Evolutionary conservation across 2,888 invertebrate species (phyloP).

Genomic region (Habroteleia sp.): DNA sequence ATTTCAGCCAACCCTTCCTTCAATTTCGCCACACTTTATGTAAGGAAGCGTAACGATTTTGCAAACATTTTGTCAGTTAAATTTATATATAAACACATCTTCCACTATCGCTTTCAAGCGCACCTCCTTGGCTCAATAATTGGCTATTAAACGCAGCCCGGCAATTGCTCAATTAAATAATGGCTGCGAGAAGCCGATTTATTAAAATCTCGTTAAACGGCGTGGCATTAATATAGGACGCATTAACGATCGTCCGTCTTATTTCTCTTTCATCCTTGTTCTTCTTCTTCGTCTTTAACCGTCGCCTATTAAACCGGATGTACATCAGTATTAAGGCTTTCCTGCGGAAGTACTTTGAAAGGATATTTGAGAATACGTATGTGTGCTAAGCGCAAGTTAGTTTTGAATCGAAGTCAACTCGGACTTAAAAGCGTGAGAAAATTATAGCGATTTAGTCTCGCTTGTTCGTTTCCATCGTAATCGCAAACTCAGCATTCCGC

Average conservation of each 20-base stretch:
- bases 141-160: conserved; percentile 1
- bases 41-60: not conserved
- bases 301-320: conserved; percentile 66
- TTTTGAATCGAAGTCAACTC: conserved; percentile 51
- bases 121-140: not conserved
- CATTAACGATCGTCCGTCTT: conserved; percentile 45
- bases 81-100: not conserved
- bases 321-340: conserved; percentile 65
- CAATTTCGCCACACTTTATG: too few species aligned
- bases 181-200: conserved; percentile 24
- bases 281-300: conserved; percentile 53
- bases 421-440: conserved; percentile 56
- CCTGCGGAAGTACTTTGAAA: conserved; percentile 65
- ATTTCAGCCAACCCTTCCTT: too few species aligned
- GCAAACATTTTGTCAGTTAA: too few species aligned
- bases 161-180: conserved; percentile 30
- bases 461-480: conserved; percentile 14
- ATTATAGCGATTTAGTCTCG: conserved; percentile 20
- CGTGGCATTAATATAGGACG: conserved; percentile 16
- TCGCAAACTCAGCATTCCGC: conserved; percentile 2
- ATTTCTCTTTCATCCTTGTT: conserved; percentile 26
- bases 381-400: conserved; percentile 41
- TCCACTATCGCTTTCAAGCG: not conserved
- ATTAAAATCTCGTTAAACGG: conserved; percentile 37
- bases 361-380: conserved; percentile 63